phyloP scores from a whole-genome alignment of 2,113 vertebrate species.

The Willisornis vidua region DNA sequence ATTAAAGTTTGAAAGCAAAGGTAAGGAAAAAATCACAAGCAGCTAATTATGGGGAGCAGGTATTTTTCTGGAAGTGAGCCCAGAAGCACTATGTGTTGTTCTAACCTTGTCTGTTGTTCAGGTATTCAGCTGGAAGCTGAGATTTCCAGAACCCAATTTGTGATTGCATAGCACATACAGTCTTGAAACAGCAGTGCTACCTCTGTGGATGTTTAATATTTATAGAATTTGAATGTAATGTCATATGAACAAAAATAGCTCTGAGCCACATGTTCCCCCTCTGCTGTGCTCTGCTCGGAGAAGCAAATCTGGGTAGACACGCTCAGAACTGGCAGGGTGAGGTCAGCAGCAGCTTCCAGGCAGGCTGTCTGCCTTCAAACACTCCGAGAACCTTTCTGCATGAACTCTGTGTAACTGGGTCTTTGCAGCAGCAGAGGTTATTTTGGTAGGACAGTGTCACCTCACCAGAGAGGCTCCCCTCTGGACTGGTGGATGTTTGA shows the following conservation, averaged over 20 bases:
- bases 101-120: constrained; percentile 43
- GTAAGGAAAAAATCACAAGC: neutral
- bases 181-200: constrained; percentile 25
- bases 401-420: constrained; percentile 8
- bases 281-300: neutral
- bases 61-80: constrained; percentile 40
- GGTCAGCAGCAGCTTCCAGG: constrained; percentile 46
- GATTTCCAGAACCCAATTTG: constrained; percentile 38
- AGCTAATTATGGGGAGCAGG: neutral
- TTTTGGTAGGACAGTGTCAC: neutral
- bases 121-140: constrained; percentile 20
- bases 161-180: constrained; percentile 28
- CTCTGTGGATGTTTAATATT: constrained; percentile 46
- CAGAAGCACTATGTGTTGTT: neutral
- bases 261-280: constrained; percentile 45
- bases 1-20: constrained; percentile 12
- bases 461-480: neutral
- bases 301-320: neutral
- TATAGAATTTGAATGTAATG: constrained; percentile 60
- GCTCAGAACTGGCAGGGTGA: constrained; percentile 20
- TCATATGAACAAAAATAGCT: constrained; percentile 60
- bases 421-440: neutral
- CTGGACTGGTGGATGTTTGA: neutral
- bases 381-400: neutral
- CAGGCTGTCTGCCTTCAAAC: neutral